These are phyloP conservation scores for Drosophila formosana DNA, from an alignment of 2,888 invertebrate species.

Conservation along the genomic window DNA sequence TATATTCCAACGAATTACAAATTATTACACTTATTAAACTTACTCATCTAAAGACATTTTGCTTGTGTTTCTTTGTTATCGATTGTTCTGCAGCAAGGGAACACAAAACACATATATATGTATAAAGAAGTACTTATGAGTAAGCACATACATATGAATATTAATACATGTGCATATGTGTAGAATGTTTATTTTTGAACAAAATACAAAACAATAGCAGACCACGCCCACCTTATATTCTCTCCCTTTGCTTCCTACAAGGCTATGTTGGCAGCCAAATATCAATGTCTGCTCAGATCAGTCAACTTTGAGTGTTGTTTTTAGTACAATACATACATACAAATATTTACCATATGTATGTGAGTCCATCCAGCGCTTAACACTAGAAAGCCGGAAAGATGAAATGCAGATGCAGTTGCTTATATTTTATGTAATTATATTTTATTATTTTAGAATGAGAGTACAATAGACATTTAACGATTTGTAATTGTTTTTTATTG, in stretches of 20 bases:
- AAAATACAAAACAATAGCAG: constrained; percentile 8
- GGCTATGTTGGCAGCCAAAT: constrained; percentile 14
- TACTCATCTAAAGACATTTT: not conserved
- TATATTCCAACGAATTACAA: not conserved
- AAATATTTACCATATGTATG: constrained; percentile 1
- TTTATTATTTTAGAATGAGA: constrained; percentile 41
- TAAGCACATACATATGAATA: not conserved
- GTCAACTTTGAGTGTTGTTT: constrained; percentile 1
- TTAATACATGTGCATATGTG: not conserved
- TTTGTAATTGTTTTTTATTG: constrained; percentile 28
- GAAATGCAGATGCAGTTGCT: constrained; percentile 29
- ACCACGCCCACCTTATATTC: constrained; percentile 36
- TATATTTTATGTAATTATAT: constrained; percentile 14
- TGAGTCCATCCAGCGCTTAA: not conserved
- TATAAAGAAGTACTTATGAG: not conserved
- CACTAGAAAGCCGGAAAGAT: not conserved
- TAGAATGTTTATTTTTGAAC: constrained; percentile 19
- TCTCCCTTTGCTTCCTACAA: constrained; percentile 6
- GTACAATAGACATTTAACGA: constrained; percentile 64
- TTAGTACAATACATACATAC: not conserved
- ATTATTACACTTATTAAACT: not conserved
- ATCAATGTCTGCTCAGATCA: constrained; percentile 24
- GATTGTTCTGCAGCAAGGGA: constrained; percentile 20
- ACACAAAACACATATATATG: not conserved
- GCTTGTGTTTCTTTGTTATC: constrained; percentile 11